A percentile compares a stretch with the other conserved stretches of the same genome.
These are phyloP conservation scores for Nasonia giraulti DNA, from an alignment of 1,140 invertebrate species.

Conservation along the genomic window DNA sequence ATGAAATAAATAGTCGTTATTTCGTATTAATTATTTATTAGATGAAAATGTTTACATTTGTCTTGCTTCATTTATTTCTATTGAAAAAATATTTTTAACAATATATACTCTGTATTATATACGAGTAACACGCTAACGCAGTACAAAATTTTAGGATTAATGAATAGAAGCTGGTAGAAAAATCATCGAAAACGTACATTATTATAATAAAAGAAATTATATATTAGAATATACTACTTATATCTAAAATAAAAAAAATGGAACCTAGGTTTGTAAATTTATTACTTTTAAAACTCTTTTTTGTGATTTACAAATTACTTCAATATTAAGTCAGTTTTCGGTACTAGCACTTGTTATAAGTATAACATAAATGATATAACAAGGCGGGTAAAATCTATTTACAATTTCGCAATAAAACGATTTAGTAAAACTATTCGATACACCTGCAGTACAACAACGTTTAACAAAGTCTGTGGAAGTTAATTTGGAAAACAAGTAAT, in stretches of 20 bases:
- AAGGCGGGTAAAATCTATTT: background rate
- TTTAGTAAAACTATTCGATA: too few relatives aligned
- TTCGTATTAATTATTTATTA: background rate
- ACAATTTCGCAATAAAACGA: background rate
- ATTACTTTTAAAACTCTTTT: background rate
- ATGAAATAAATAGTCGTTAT: conserved; percentile 66
- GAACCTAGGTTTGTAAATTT: background rate
- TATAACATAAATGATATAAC: background rate
- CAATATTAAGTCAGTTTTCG: background rate
- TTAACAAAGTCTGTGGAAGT: background rate
- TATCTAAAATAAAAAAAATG: background rate
- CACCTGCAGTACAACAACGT: background rate
- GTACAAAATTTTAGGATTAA: background rate
- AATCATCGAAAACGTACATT: background rate
- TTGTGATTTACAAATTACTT: background rate
- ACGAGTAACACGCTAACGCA: too few relatives aligned
- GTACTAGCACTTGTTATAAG: background rate
- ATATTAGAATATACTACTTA: background rate
- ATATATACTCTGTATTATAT: background rate
- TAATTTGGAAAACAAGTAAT: background rate
- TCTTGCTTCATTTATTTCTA: background rate
- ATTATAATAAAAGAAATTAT: background rate
- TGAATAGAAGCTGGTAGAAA: background rate
- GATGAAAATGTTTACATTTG: background rate
- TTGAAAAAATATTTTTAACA: background rate